Base-by-base conservation (phyloP, 37 sponge, comb jelly and placozoan species). In the Spongilla lacustris region DNA sequence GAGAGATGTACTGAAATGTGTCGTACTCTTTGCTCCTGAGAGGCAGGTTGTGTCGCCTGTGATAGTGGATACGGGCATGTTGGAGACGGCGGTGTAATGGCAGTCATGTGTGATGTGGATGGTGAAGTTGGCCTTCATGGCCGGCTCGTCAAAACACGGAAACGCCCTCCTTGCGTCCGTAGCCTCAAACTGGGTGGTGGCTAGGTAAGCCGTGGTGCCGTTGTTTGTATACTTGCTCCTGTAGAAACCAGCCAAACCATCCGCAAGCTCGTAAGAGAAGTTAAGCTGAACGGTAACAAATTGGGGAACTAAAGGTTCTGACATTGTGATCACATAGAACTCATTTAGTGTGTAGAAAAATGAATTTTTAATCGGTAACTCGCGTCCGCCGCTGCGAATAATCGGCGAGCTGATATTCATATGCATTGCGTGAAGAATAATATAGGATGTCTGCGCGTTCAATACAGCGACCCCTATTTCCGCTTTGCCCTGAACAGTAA, bases 71-170 rank as follows among this genome's bases (percentile, higher is more conserved):
- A 74, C 66, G 10, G 94, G 96, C 98, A 98, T 98, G 76, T 98
- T 98, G 4, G 93, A 95, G 36, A 79, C 77, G 0, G 94, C 94
- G 1, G 27, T 88, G 33, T 86, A 76, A 4, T 33, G 49, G n/a
- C 81, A 2, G 36, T 79, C 82, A 31, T 93, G 91, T 0, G 87
- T 88, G 41, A 98, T 86, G 10, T 83, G 67, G 21, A 98, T 93
- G 50, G 87, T 85, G 81, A 98, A 98, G 66, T 84, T 91, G 24
- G 99, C 97, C 84, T 98, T 98, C 74, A 97, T 69, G 3, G 78
- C 84, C 41, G 99, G 99, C 77, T 98, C 99, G 68, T 98, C 99
- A 78, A 98, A 98, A 80, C 99, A 98, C 26, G 97, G 99, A 71
- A 98, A 98, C 26, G 99, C 99, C 68, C 66, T 85, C 12, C 99